These are phyloP conservation scores for Drosophila kohkoa DNA, from an alignment of 1,140 invertebrate species.

Conservation along the genomic window DNA sequence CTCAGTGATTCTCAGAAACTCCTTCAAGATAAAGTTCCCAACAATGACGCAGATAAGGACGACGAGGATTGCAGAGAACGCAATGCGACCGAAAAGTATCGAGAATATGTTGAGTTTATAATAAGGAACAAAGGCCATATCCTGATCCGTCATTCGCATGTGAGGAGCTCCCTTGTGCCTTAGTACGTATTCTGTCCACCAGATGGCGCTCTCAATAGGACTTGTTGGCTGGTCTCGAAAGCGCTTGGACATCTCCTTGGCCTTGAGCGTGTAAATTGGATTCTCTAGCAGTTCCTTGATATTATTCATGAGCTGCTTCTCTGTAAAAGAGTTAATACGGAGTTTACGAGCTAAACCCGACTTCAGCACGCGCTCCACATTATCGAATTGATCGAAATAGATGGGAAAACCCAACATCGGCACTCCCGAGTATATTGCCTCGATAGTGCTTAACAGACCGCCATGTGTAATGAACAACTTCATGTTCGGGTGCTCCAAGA, in stretches of 20 bases:
- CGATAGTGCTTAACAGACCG: slow-evolving; percentile 56
- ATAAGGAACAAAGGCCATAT: slow-evolving; percentile 39
- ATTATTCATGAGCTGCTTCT: slow-evolving; percentile 6
- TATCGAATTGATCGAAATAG: slow-evolving; percentile 57
- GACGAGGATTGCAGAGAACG: slow-evolving; percentile 14
- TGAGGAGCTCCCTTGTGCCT: slow-evolving; percentile 69
- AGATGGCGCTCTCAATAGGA: slow-evolving; percentile 86
- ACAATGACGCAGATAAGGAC: slow-evolving; percentile 14
- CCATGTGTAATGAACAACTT: slow-evolving; percentile 54
- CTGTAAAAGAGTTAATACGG: slow-evolving; percentile 26
- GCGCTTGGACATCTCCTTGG: slow-evolving; percentile 82
- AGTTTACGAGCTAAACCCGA: slow-evolving; percentile 86
- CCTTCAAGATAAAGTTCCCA: not conserved
- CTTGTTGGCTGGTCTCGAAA: slow-evolving; percentile 86
- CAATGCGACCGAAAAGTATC: slow-evolving; percentile 22
- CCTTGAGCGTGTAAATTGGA: slow-evolving; percentile 9
- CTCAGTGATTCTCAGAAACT: not conserved
- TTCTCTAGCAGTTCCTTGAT: slow-evolving; percentile 39
- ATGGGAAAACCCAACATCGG: slow-evolving; percentile 59
- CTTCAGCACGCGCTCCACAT: slow-evolving; percentile 34
- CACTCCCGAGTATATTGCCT: slow-evolving; percentile 31
- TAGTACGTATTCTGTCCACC: slow-evolving; percentile 87
- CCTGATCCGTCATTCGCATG: slow-evolving; percentile 75
- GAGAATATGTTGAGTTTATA: slow-evolving; percentile 36
- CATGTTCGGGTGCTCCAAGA: slow-evolving; percentile 79